phyloP scores from a whole-genome alignment of 2,888 invertebrate genomes.

The Philaethria dido region DNA sequence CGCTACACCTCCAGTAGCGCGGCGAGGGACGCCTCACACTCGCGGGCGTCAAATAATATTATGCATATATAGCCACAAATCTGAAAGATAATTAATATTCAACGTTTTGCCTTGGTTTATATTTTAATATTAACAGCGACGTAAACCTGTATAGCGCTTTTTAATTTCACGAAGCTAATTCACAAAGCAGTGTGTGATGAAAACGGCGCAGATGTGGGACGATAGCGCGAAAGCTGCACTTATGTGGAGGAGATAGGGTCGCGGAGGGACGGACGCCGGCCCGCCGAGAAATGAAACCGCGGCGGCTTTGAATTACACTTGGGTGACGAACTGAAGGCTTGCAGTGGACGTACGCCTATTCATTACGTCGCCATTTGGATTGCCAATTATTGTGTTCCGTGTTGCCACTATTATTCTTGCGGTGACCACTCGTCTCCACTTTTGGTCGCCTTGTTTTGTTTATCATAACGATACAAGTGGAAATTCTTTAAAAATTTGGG shows the following conservation, averaged over 20 bases:
- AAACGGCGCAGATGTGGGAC: neutral
- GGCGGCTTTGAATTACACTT: constrained; percentile 6
- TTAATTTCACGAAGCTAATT: constrained; percentile 8
- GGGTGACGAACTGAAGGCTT: constrained; percentile 14
- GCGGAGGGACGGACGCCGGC: neutral
- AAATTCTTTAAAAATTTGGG: too few species aligned
- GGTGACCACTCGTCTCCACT: neutral
- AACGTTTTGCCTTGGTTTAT: neutral
- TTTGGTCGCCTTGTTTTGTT: neutral
- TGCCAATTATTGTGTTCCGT: constrained; percentile 16
- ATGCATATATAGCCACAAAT: neutral
- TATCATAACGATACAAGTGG: neutral
- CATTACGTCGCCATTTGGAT: constrained; percentile 17
- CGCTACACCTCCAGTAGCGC: neutral
- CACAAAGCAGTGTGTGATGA: neutral
- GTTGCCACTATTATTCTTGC: neutral
- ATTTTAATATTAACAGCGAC: constrained; percentile 16
- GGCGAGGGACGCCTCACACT: neutral
- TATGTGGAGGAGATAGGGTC: neutral
- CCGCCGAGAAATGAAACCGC: constrained; percentile 3
- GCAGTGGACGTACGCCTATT: constrained; percentile 19
- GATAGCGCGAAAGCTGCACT: neutral
- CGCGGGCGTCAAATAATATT: neutral
- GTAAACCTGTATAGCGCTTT: constrained; percentile 5
- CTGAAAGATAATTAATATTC: neutral